Evolutionary conservation across 2,113 vertebrate species (phyloP).

Genomic region (Crypturellus undulatus): DNA sequence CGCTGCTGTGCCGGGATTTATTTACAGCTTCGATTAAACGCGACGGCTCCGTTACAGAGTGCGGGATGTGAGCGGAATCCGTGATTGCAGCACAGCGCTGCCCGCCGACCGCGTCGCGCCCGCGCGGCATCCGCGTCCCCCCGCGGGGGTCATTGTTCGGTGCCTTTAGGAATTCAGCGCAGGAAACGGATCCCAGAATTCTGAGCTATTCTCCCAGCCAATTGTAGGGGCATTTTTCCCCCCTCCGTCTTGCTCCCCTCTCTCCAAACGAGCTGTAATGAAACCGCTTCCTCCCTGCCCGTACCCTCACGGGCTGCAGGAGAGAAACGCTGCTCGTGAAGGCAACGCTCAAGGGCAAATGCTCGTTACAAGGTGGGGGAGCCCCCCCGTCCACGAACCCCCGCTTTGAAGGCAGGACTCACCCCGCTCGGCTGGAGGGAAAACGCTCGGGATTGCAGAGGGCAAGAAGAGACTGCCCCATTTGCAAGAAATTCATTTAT

Average conservation of each 20-base stretch:
- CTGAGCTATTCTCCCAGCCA: conserved; percentile 76
- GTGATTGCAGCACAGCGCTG: conserved; percentile 83
- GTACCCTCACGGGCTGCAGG: not conserved
- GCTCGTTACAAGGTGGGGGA: not conserved
- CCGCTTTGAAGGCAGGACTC: not conserved
- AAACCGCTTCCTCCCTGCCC: conserved; percentile 69
- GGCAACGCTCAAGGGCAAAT: not conserved
- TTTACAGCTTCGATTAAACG: conserved; percentile 77
- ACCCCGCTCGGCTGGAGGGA: not conserved
- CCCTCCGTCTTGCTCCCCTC: conserved; percentile 8
- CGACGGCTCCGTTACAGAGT: conserved; percentile 80
- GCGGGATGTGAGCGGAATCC: conserved; percentile 85
- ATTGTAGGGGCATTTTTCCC: conserved; percentile 52
- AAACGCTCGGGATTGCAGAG: not conserved
- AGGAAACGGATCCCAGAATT: conserved; percentile 79
- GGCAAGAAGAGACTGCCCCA: not conserved
- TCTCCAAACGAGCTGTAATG: conserved; percentile 49
- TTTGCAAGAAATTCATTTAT: not conserved
- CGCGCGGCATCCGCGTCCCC: conserved; percentile 20
- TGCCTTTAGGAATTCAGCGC: conserved; percentile 80
- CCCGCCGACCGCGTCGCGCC: conserved; percentile 68
- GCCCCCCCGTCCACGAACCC: not conserved
- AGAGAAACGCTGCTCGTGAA: not conserved
- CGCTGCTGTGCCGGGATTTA: conserved; percentile 75
- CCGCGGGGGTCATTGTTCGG: conserved; percentile 79